These are phyloP conservation scores for Gasteruption jaculator DNA, from an alignment of 2,888 invertebrate species.

Conservation along the genomic window DNA sequence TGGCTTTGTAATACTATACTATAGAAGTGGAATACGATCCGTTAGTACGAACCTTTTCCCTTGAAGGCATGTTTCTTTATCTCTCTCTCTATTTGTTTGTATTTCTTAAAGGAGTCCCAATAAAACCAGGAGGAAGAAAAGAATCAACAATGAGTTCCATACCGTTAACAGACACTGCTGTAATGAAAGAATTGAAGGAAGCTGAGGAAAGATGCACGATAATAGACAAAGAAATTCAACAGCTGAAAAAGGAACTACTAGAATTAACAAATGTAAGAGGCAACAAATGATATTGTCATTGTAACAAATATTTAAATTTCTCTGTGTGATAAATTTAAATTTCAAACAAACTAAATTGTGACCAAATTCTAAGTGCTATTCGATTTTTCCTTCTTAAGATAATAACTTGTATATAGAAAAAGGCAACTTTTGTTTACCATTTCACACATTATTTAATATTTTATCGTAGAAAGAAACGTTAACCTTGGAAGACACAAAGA, in stretches of 20 bases:
- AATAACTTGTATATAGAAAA: no score
- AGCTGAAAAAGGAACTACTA: conserved; percentile 49
- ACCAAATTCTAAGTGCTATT: no score
- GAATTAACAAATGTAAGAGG: conserved; percentile 45
- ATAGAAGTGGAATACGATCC: no score
- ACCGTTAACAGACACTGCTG: conserved; percentile 37
- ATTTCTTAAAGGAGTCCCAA: conserved; percentile 19
- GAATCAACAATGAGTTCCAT: conserved; percentile 30
- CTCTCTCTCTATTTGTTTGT: no score
- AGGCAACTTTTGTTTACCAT: background rate
- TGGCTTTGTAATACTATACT: no score
- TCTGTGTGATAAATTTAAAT: background rate
- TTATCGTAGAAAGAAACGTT: conserved; percentile 55
- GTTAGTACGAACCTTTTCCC: no score
- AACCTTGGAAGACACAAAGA: conserved; percentile 57
- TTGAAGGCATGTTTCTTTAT: no score
- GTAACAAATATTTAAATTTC: conserved; percentile 1
- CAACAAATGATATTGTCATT: no score
- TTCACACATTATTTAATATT: conserved; percentile 7
- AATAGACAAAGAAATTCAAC: conserved; percentile 52
- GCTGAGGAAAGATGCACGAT: conserved; percentile 47
- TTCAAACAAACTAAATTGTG: no score
- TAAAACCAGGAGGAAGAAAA: conserved; percentile 23
- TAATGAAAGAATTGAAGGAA: conserved; percentile 52
- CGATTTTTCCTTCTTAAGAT: no score